Percentiles rank a stretch among this genome's conserved stretches.
phyloP scores from a whole-genome alignment of 2,797 vertebrate genomes.

The Acanthurus lineatus region DNA sequence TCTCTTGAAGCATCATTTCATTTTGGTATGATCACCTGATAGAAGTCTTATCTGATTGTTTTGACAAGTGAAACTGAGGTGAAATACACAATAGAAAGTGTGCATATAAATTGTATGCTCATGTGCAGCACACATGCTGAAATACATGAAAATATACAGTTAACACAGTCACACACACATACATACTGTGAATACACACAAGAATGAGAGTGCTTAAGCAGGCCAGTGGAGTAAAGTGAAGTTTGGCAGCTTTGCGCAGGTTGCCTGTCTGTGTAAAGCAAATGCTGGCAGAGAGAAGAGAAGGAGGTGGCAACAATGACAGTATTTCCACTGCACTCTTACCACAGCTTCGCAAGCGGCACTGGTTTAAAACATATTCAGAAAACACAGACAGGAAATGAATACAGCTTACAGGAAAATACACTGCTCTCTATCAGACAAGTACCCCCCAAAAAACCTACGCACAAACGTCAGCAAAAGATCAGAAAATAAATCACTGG shows the following conservation, averaged over 20 bases:
- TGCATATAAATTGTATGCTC: conserved; percentile 21
- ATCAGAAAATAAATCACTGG: conserved; percentile 20
- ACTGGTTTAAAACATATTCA: conserved; percentile 72
- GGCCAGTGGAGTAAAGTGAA: conserved; percentile 54
- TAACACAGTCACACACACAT: conserved; percentile 7
- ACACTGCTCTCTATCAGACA: conserved; percentile 53
- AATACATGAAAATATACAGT: conserved; percentile 30
- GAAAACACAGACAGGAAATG: conserved; percentile 67
- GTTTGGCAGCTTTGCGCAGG: conserved; percentile 62
- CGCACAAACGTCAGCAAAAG: conserved; percentile 28
- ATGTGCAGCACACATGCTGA: conserved; percentile 10
- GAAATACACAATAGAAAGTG: not conserved
- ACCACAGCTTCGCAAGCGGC: conserved; percentile 64
- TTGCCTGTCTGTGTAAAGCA: conserved; percentile 51
- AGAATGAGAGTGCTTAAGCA: conserved; percentile 42
- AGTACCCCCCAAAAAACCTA: conserved; percentile 37
- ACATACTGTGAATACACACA: conserved; percentile 16
- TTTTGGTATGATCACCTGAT: conserved; percentile 39
- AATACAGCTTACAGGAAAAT: conserved; percentile 58
- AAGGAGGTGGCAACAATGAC: conserved; percentile 66
- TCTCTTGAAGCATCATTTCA: conserved; percentile 29
- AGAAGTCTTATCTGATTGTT: conserved; percentile 44
- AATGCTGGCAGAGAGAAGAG: conserved; percentile 47
- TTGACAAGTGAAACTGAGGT: conserved; percentile 33
- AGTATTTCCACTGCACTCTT: conserved; percentile 70